Evolutionary conservation across 2,113 vertebrate genomes (phyloP), one percentile per base, ranked within the genome.

Genomic region (Hemibagrus wyckioides): DNA sequence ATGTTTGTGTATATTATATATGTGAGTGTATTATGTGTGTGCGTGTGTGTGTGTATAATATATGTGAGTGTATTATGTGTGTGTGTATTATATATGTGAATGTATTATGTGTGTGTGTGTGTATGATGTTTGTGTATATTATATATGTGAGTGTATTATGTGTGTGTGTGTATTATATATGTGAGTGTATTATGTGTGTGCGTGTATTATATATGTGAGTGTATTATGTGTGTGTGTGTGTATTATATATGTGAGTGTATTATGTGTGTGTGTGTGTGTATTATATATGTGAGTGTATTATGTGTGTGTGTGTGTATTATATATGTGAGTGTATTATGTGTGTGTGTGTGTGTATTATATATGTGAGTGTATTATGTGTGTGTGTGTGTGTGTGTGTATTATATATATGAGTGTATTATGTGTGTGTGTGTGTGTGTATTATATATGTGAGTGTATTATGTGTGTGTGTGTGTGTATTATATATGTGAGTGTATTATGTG

Each of bases 101-200:
- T 82, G 59, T 82, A 14, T 69, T 90, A 90, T 90, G 79, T 89
- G 77, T 79, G 76, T 79, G 48, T 71, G 17, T 69, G 30, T 81
- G 21, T 86, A 57, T 19, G 71, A n/a, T n/a, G n/a, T n/a, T n/a
- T 23, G 52, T 57, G 19, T 36, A 4, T 33, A n/a, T 13, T 19
- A 21, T 82, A 39, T 90, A 75, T 89, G 77, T 79, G 76, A 54
- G 48, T 71, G 4, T 73, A 75, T 9, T 82, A 63, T 17, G 30
- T 36, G 52, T 56, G 17, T 30, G 65, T 69, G 23, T 63, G 84
- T 86, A n/a, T n/a, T n/a, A n/a, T n/a, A n/a, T 44, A 39, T 59
- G 39, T 77, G 17, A n/a, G n/a, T n/a, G n/a, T n/a, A n/a, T n/a
- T n/a, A n/a, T 33, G n/a, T 44, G 44, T 44, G 44, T 44, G 44